Conservation (phyloP, 2,797 vertebrate genomes). For the Pangasius sanitwongsei region DNA sequence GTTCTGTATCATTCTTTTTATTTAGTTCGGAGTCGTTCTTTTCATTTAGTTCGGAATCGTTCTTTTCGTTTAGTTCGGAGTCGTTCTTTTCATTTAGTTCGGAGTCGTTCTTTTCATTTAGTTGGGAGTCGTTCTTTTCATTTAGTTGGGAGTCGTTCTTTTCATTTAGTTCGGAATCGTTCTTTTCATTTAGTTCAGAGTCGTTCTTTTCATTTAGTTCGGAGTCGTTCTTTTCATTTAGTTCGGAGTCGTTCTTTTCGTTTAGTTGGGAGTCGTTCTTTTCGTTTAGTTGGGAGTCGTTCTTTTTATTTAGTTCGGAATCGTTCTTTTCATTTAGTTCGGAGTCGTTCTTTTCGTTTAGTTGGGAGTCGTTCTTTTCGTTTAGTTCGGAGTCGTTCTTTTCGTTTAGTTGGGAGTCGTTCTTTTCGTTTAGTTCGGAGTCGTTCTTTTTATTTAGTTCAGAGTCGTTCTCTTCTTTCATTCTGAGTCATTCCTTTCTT, state of each 20-base stretch:
- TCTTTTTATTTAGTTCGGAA: neutral
- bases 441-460: neutral
- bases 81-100: neutral
- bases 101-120: neutral
- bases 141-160: neutral
- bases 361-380: neutral
- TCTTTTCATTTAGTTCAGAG: neutral
- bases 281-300: neutral
- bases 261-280: neutral
- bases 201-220: neutral
- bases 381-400: neutral
- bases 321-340: neutral
- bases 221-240: neutral
- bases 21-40: neutral
- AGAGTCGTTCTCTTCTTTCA: neutral
- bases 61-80: neutral
- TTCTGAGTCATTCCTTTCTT: neutral
- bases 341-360: neutral
- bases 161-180: neutral
- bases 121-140: rapidly evolving
- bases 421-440: neutral
- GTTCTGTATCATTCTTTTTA: neutral
- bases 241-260: neutral
- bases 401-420: neutral
- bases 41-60: neutral